Percentiles rank a stretch among this genome's conserved stretches.
Evolutionary conservation across 1,140 invertebrate genomes (phyloP).

Genomic region (Pachyrhynchus sulphureomaculatus): DNA sequence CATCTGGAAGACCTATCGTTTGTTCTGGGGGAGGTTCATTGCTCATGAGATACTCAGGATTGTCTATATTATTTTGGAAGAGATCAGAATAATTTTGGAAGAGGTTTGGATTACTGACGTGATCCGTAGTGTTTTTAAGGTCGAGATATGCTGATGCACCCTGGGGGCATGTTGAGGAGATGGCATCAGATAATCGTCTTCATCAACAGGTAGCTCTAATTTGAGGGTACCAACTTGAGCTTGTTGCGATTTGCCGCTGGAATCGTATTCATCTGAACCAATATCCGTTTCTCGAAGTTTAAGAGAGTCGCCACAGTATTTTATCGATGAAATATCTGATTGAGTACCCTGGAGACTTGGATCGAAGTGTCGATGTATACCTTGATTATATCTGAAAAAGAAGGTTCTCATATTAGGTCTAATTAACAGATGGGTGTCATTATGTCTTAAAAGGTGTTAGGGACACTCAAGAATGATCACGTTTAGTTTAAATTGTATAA

Average conservation of each 20-base stretch:
- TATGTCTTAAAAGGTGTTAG: too few species aligned
- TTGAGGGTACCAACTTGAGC: constrained; percentile 75
- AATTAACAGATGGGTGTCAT: too few species aligned
- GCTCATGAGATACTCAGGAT: constrained; percentile 89
- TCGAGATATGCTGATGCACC: constrained; percentile 74
- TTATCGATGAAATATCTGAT: constrained; percentile 58
- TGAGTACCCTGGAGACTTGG: constrained; percentile 45
- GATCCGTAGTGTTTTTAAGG: constrained; percentile 62
- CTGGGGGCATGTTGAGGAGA: constrained; percentile 71
- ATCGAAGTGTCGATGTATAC: constrained; percentile 51
- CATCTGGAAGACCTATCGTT: constrained; percentile 68
- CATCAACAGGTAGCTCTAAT: constrained; percentile 86
- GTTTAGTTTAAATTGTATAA: too few species aligned
- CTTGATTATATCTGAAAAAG: constrained; percentile 59
- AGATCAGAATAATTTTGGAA: constrained; percentile 41
- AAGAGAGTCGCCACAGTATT: constrained; percentile 72
- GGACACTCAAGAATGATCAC: too few species aligned
- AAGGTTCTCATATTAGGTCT: background rate
- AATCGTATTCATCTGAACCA: constrained; percentile 49
- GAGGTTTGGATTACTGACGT: constrained; percentile 40
- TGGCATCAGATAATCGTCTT: constrained; percentile 96
- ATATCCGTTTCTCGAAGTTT: constrained; percentile 56
- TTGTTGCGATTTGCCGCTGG: constrained; percentile 53
- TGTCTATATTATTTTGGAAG: constrained; percentile 79
- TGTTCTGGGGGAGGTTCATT: constrained; percentile 56